Percentiles rank a stretch among this genome's conserved stretches.
phyloP scores from a whole-genome alignment of 2,888 invertebrate genomes.

The Scaptomyza polygonia region DNA sequence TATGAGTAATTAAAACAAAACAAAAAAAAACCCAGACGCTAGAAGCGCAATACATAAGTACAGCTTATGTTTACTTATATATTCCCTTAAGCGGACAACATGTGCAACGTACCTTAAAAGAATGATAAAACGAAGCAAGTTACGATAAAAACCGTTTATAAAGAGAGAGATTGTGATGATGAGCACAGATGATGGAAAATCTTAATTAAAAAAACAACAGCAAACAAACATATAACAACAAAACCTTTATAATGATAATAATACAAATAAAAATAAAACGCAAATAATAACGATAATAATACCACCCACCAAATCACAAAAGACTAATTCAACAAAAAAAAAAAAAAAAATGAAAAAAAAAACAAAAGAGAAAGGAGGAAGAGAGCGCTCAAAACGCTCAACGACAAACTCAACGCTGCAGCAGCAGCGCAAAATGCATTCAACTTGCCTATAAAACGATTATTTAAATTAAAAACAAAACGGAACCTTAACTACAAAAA shows the following conservation, averaged over 20 bases:
- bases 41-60: constrained; percentile 76
- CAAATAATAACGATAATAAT: constrained; percentile 58
- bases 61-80: constrained; percentile 74
- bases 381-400: constrained; percentile 23
- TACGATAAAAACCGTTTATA: constrained; percentile 41
- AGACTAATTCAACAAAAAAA: constrained; percentile 70
- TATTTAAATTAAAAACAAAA: constrained; percentile 14
- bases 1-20: constrained; percentile 68
- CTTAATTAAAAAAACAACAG: constrained; percentile 2
- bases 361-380: constrained; percentile 4
- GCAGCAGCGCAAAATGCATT: constrained; percentile 72
- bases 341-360: constrained; percentile 27
- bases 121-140: constrained; percentile 12
- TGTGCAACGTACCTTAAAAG: constrained; percentile 76
- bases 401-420: constrained; percentile 66
- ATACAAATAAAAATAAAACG: constrained; percentile 32
- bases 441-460: constrained; percentile 67
- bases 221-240: constrained; percentile 8
- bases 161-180: constrained; percentile 4
- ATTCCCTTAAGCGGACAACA: constrained; percentile 71
- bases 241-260: constrained; percentile 19
- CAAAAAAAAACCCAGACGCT: constrained; percentile 59
- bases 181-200: constrained; percentile 24
- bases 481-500: constrained; percentile 35
- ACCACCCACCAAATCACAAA: constrained; percentile 77